These are phyloP conservation scores for Drosophila imparisetae DNA, from an alignment of 2,888 invertebrate species.

Conservation along the genomic window DNA sequence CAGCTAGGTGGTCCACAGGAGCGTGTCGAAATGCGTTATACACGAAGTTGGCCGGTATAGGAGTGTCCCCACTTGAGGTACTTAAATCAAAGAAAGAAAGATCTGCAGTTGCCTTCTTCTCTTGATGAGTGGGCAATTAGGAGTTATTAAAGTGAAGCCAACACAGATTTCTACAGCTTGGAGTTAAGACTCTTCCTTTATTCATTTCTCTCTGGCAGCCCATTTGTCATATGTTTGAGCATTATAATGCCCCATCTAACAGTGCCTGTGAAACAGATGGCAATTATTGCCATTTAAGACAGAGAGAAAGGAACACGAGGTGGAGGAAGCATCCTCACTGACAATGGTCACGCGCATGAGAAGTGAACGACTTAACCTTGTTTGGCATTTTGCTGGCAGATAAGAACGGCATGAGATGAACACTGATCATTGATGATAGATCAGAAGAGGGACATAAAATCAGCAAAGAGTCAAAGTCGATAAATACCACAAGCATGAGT, in stretches of 20 bases:
- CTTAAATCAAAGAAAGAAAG: not conserved
- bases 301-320: slow-evolving; percentile 26
- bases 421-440: slow-evolving; percentile 44
- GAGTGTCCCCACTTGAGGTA: not conserved
- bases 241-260: slow-evolving; percentile 43
- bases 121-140: slow-evolving; percentile 49
- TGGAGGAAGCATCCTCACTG: slow-evolving; percentile 15
- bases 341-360: slow-evolving; percentile 48
- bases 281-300: slow-evolving; percentile 64
- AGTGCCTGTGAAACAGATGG: slow-evolving; percentile 50
- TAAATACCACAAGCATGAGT: slow-evolving; percentile 43
- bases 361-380: slow-evolving; percentile 66
- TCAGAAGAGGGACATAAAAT: slow-evolving; percentile 41
- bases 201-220: slow-evolving; percentile 13
- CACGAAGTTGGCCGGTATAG: slow-evolving; percentile 17
- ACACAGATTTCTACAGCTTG: slow-evolving; percentile 25
- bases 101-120: not conserved
- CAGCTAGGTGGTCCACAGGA: slow-evolving; percentile 57
- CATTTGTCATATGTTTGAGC: slow-evolving; percentile 60
- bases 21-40: slow-evolving; percentile 22
- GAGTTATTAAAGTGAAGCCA: slow-evolving; percentile 27
- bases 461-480: slow-evolving; percentile 54
- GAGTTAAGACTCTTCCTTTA: slow-evolving; percentile 14
- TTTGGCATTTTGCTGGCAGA: slow-evolving; percentile 42
- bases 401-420: slow-evolving; percentile 45